phyloP scores from a whole-genome alignment of 2,797 vertebrate species.

The Fratercula arctica region DNA sequence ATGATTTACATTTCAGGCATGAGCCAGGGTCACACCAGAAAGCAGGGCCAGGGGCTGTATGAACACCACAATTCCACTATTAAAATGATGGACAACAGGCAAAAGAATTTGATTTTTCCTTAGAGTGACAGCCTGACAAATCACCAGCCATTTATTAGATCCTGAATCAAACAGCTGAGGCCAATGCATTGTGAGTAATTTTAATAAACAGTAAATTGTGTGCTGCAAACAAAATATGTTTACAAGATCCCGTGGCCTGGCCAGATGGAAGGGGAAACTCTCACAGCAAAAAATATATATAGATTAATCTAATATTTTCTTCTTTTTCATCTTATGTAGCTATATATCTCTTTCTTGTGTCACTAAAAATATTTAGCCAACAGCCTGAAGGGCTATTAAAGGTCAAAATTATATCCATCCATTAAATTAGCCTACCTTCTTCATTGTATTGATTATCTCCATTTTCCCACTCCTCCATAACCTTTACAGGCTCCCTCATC shows the following conservation, averaged over 20 bases:
- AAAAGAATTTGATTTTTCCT: slow-evolving; percentile 26
- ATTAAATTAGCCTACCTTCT: background rate
- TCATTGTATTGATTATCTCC: background rate
- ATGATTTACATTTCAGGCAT: background rate
- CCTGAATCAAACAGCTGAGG: slow-evolving; percentile 45
- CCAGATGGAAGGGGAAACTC: background rate
- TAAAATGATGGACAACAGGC: background rate
- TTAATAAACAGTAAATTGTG: slow-evolving; percentile 3
- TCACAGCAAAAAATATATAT: background rate
- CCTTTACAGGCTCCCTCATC: background rate
- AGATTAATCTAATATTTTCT: background rate
- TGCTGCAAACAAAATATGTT: background rate
- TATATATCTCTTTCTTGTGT: background rate
- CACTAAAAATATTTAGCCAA: background rate
- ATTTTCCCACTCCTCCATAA: background rate
- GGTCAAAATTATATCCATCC: background rate
- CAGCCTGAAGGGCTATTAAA: background rate
- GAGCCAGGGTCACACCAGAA: background rate
- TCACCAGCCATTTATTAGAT: slow-evolving; percentile 36
- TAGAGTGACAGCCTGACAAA: slow-evolving; percentile 35
- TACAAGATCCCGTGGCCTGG: background rate
- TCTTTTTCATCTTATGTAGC: background rate
- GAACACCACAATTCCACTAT: background rate
- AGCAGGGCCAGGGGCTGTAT: background rate
- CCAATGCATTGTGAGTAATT: background rate